These are phyloP conservation scores for Arion vulgaris DNA, from an alignment of 1,140 invertebrate genomes.

Conservation along the genomic window DNA sequence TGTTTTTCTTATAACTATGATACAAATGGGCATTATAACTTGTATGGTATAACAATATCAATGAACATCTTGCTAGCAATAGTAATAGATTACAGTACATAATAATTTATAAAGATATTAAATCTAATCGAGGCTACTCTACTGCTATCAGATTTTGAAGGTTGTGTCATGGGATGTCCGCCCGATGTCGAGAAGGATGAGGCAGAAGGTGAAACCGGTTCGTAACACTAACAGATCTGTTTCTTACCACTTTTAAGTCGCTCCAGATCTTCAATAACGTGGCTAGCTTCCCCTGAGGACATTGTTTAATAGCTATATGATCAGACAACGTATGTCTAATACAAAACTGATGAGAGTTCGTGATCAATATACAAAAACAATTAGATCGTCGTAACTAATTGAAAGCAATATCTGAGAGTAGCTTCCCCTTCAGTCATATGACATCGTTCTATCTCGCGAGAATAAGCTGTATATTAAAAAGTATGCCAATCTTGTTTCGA, in stretches of 20 bases:
- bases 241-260: conserved; percentile 17
- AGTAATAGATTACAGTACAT: too few species aligned
- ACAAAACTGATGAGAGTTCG: not conserved
- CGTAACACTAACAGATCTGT: not conserved
- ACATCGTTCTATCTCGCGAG: conserved; percentile 9
- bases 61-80: too few species aligned
- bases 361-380: not conserved
- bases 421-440: conserved; percentile 31
- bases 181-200: not conserved
- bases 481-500: too few species aligned
- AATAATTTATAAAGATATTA: too few species aligned
- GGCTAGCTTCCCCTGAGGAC: conserved; percentile 20
- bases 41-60: too few species aligned
- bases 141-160: too few species aligned
- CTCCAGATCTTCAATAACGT: conserved; percentile 29
- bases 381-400: not conserved
- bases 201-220: not conserved
- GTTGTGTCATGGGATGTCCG: too few species aligned
- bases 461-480: not conserved
- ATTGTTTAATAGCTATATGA: not conserved
- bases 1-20: too few species aligned
- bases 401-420: conserved; percentile 11
- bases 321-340: not conserved
- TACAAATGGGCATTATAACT: too few species aligned
- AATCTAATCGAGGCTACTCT: too few species aligned